Conservation (phyloP, 2,888 invertebrate species). For the Eumerus sabulonum region DNA sequence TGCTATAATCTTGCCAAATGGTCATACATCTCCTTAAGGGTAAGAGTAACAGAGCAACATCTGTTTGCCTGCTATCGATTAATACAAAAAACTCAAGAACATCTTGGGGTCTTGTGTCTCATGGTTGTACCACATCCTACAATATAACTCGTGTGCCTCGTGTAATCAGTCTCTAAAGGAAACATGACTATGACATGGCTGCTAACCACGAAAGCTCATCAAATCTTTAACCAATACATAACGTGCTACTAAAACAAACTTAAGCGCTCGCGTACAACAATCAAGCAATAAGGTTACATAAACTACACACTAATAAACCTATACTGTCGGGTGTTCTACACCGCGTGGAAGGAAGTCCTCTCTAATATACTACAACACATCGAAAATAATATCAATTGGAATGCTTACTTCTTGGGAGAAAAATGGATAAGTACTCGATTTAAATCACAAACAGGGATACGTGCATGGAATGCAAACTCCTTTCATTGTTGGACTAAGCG, state of each 20-base stretch:
- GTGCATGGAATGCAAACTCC: slow-evolving; percentile 21
- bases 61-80: too few relatives aligned
- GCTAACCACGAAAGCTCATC: too few relatives aligned
- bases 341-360: background rate
- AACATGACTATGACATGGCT: too few relatives aligned
- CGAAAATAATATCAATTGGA: slow-evolving; percentile 30
- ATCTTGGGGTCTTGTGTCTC: too few relatives aligned
- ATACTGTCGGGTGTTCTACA: slow-evolving; percentile 1
- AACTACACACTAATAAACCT: slow-evolving; percentile 2
- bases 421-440: slow-evolving; percentile 53
- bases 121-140: too few relatives aligned
- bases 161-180: too few relatives aligned
- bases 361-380: slow-evolving; percentile 2
- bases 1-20: too few relatives aligned
- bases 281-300: slow-evolving; percentile 3
- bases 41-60: too few relatives aligned
- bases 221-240: too few relatives aligned
- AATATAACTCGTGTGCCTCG: too few relatives aligned
- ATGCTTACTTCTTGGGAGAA: slow-evolving; percentile 24
- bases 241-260: background rate
- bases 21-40: too few relatives aligned
- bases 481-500: slow-evolving; percentile 47
- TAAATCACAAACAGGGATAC: slow-evolving; percentile 50
- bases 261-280: slow-evolving; percentile 10
- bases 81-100: too few relatives aligned